Conservation (phyloP, 2,797 vertebrate species). For the Allobates femoralis region DNA sequence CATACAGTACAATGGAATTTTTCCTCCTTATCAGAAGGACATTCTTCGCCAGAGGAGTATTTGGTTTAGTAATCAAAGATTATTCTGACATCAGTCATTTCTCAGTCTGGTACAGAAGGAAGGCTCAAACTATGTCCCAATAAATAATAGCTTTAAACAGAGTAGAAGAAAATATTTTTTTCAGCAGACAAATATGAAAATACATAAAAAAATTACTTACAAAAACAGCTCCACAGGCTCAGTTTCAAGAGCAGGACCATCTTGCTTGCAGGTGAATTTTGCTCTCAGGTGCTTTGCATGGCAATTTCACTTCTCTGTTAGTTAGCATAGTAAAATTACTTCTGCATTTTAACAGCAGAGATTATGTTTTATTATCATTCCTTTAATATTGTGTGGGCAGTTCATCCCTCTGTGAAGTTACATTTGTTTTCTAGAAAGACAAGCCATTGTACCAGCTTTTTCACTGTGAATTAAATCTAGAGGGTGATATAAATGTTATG, state of each 20-base stretch:
- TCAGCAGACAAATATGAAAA: not conserved
- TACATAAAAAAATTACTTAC: slow-evolving; percentile 37
- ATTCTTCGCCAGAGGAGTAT: too few relatives aligned
- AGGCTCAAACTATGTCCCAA: not conserved
- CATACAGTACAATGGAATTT: too few relatives aligned
- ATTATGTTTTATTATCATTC: not conserved
- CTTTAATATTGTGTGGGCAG: not conserved
- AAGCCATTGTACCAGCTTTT: not conserved
- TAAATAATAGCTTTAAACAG: not conserved
- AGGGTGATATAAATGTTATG: too few relatives aligned
- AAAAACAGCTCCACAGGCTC: slow-evolving; percentile 2
- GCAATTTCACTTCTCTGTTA: slow-evolving; percentile 88
- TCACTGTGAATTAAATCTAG: too few relatives aligned
- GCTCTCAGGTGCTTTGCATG: slow-evolving; percentile 31
- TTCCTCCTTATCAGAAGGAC: too few relatives aligned
- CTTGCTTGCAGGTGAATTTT: not conserved
- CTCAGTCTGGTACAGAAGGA: not conserved
- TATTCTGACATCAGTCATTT: not conserved
- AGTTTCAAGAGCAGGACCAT: slow-evolving; percentile 25
- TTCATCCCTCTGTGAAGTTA: not conserved
- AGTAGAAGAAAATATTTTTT: not conserved
- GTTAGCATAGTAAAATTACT: slow-evolving; percentile 69
- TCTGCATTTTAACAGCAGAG: slow-evolving; percentile 15
- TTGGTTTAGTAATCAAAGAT: not conserved
- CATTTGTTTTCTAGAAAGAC: not conserved